Conservation (phyloP, 2,888 invertebrate species). For the Resseliella maxima region DNA sequence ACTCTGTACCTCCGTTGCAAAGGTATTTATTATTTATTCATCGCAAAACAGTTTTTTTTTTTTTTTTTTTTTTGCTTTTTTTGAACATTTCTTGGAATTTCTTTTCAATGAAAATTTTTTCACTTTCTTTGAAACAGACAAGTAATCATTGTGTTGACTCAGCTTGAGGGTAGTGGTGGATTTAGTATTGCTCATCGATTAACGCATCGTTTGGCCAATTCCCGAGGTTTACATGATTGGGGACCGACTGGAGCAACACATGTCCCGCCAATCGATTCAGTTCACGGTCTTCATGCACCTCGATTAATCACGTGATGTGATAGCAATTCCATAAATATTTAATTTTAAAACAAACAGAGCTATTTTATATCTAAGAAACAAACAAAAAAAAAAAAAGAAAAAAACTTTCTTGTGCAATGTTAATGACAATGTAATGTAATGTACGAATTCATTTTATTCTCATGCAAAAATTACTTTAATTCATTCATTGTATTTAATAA, state of each 20-base stretch:
- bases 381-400: not conserved
- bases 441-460: constrained; percentile 50
- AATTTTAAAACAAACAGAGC: not conserved
- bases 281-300: constrained; percentile 90
- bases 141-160: constrained; percentile 95
- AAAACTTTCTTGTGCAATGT: constrained; percentile 21
- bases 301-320: constrained; percentile 70
- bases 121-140: constrained; percentile 72
- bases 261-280: constrained; percentile 83
- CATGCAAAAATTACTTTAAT: constrained; percentile 21
- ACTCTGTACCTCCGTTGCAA: constrained; percentile 95
- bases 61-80: not conserved
- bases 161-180: constrained; percentile 93
- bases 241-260: constrained; percentile 78
- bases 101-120: no score
- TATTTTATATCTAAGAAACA: constrained; percentile 13
- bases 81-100: constrained; percentile 37
- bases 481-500: constrained; percentile 36
- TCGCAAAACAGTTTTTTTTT: no score
- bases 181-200: constrained; percentile 95
- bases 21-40: no score
- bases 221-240: constrained; percentile 92
- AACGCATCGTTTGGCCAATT: constrained; percentile 89
- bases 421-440: constrained; percentile 32
- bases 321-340: constrained; percentile 26